Evolutionary conservation across 2,797 vertebrate species (phyloP).

Genomic region (Pyrocephalus nanus): DNA sequence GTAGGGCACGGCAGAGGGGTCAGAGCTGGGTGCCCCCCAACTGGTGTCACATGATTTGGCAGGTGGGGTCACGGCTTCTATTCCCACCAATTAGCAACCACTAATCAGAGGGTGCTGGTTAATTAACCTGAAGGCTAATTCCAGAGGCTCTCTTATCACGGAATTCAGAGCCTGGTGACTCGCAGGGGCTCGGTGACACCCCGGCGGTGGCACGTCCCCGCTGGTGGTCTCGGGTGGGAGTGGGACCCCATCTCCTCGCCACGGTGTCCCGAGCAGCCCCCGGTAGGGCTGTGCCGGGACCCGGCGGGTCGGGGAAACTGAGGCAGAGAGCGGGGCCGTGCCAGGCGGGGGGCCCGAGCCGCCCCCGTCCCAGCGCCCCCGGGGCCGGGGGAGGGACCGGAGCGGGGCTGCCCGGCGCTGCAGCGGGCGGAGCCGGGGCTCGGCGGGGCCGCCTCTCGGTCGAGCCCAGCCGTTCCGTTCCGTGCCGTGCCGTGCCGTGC

Average conservation of each 20-base stretch:
- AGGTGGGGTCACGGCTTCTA: neutral
- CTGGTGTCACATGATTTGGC: neutral
- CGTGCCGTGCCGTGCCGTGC: neutral
- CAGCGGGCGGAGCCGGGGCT: slow-evolving; percentile 56
- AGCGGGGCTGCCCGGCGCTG: slow-evolving; percentile 42
- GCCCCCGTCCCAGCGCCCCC: neutral
- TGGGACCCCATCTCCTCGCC: neutral
- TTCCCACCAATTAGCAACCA: neutral
- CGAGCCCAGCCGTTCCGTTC: neutral
- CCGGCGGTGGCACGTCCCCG: neutral
- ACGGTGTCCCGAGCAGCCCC: neutral
- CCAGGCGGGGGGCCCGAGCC: neutral
- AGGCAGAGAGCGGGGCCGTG: neutral
- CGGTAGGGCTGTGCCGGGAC: neutral
- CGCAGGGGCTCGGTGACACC: neutral
- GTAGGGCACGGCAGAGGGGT: neutral
- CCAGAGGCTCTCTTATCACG: neutral
- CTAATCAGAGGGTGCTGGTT: neutral
- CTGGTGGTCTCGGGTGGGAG: neutral
- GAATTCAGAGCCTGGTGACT: neutral
- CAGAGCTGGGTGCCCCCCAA: neutral
- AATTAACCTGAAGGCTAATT: neutral
- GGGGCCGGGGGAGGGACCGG: slow-evolving; percentile 28
- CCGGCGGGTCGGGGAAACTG: neutral
- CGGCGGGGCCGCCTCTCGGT: neutral